Conservation (phyloP, 1,140 invertebrate genomes). For the Halyomorpha halys region DNA sequence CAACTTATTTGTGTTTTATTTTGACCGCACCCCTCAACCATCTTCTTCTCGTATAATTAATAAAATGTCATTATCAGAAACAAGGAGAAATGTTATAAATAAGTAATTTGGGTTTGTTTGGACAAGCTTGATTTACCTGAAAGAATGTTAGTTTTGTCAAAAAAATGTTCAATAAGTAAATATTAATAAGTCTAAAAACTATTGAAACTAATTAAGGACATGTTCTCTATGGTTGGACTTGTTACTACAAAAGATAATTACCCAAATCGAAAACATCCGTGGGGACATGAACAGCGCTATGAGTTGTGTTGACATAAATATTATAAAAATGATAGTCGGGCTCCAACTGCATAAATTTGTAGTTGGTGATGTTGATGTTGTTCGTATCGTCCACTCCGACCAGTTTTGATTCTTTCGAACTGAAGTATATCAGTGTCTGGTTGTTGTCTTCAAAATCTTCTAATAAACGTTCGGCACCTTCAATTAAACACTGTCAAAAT, state of each 20-base stretch:
- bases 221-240: too few species aligned
- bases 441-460: slow-evolving; percentile 43
- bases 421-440: slow-evolving; percentile 48
- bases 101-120: too few species aligned
- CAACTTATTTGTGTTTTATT: too few species aligned
- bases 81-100: too few species aligned
- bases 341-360: slow-evolving; percentile 45
- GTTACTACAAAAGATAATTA: slow-evolving; percentile 1
- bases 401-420: slow-evolving; percentile 52
- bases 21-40: too few species aligned
- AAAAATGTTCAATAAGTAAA: too few species aligned
- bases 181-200: too few species aligned
- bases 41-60: too few species aligned
- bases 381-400: neutral
- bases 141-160: too few species aligned
- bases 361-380: slow-evolving; percentile 16
- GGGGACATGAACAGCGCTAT: slow-evolving; percentile 85
- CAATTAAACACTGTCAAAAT: slow-evolving; percentile 52
- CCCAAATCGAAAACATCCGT: slow-evolving; percentile 76
- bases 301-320: slow-evolving; percentile 67
- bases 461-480: slow-evolving; percentile 51
- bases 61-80: too few species aligned
- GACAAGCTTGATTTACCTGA: too few species aligned
- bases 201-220: too few species aligned
- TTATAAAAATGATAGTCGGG: slow-evolving; percentile 74